phyloP scores from a whole-genome alignment of 2,797 vertebrate species.

The Dendrocincla fuliginosa region DNA sequence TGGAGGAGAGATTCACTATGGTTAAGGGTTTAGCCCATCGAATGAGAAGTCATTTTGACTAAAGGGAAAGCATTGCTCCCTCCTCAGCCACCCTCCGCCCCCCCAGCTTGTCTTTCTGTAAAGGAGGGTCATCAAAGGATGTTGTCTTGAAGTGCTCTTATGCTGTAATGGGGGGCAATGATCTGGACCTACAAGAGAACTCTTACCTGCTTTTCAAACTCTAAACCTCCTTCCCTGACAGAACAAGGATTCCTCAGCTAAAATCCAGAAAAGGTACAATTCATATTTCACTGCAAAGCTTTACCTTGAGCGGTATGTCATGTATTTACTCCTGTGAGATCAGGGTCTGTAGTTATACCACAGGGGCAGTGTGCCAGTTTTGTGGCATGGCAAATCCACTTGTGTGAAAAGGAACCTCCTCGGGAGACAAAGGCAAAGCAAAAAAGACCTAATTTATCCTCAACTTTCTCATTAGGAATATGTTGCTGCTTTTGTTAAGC shows the following conservation, averaged over 20 bases:
- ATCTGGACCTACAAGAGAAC: not conserved
- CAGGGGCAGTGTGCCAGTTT: not conserved
- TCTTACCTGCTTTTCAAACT: not conserved
- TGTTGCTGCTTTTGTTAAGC: not conserved
- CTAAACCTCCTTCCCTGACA: not conserved
- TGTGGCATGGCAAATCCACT: not conserved
- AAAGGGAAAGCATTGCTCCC: not conserved
- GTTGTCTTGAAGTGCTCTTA: not conserved
- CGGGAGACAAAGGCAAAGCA: not conserved
- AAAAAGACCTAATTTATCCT: not conserved
- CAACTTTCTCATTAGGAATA: not conserved
- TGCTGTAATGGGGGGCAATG: not conserved
- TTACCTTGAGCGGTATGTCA: not conserved
- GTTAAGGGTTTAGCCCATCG: not conserved
- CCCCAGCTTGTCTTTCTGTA: not conserved
- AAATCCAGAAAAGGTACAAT: not conserved
- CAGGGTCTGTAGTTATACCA: not conserved
- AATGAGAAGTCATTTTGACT: not conserved
- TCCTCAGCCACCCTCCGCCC: not conserved
- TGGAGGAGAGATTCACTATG: rapidly evolving
- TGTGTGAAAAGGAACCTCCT: not conserved
- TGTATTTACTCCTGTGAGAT: not conserved
- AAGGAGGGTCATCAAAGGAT: not conserved
- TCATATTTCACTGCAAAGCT: not conserved
- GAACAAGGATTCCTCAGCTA: not conserved